These are phyloP conservation scores for Crambe crambe DNA, from an alignment of 37 sponge, comb jelly and placozoan genomes.

Conservation along the genomic window DNA sequence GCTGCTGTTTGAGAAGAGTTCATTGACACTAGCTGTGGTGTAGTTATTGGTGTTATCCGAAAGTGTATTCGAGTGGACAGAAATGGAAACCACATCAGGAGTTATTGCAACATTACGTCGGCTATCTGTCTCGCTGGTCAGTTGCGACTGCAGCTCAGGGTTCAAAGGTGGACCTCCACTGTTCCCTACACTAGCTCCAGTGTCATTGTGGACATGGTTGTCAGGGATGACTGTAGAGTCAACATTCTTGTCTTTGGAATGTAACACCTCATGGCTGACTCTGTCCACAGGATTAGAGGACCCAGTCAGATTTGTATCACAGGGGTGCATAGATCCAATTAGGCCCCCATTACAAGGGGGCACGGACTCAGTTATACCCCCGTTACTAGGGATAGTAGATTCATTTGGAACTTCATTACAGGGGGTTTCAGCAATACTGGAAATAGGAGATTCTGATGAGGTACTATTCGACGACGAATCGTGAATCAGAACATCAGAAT, in stretches of 20 bases:
- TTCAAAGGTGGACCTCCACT: not conserved
- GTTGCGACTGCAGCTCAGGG: not conserved
- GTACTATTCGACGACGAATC: not conserved
- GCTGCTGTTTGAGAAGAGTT: conserved; percentile 58
- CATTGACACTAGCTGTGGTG: conserved; percentile 31
- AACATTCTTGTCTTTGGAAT: no score
- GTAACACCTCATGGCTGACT: no score
- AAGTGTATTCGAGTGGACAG: conserved; percentile 30
- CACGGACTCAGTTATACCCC: no score
- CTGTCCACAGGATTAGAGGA: no score
- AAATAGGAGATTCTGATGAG: not conserved
- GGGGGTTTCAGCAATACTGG: no score
- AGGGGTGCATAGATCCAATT: no score
- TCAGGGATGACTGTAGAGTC: not conserved
- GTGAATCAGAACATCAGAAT: not conserved
- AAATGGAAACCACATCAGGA: conserved; percentile 25
- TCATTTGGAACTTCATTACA: no score
- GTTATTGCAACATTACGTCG: not conserved
- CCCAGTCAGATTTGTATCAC: no score
- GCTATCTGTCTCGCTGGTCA: not conserved
- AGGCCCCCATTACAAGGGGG: no score
- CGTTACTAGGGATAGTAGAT: no score
- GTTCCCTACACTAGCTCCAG: not conserved
- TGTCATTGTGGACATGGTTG: not conserved
- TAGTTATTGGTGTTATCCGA: conserved; percentile 49